Base-by-base conservation (phyloP, 2,888 invertebrate species). In the Athripsodes cinereus region DNA sequence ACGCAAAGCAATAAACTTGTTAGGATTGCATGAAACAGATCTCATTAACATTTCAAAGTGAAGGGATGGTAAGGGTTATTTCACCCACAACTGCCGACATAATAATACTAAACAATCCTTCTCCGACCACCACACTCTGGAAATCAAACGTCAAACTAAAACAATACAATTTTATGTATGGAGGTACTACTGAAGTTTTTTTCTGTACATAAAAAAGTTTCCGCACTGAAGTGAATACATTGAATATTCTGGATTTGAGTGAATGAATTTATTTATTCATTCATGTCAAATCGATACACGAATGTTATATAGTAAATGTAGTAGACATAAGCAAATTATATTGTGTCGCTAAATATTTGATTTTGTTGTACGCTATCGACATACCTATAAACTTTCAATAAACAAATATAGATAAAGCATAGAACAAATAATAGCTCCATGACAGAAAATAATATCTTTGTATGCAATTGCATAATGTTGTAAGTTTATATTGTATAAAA, bases 31-130 rank as follows among this genome's bases (percentile, higher is more conserved):
- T 50, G 61, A 26, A 61, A 55, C 59, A 51, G 52, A 53, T 55
- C 61, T 61, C 61, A 61, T 61, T 61, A 61, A 61, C 59, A 59
- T 61, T 57, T 61, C 61, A 61, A 61, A 61, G 61, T 56, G 57
- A 47, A 54, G 52, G 51, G 55, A 48, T 22, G 18, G 51, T 19
- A 47, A 47, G 47, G 52, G 48, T 18, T 22, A 51, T 52, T 51
- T n/a, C 31, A 16, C 50, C 52, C 52, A 46, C 26, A 52, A 22
- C 55, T 22, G 22, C 31, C 34, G 31, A 5, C 44, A 35, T 11
- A 48, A 52, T 26, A 50, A 22, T 46, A n/a, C n/a, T n/a, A 34
- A 16, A 40, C 34, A 19, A 26, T 26, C 53, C 53, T 44, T 21
- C 22, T 18, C 10, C 22, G 19, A 20, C 21, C 21, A 47, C 47